Evolutionary conservation across 2,113 vertebrate genomes (phyloP), one percentile per base, ranked within the genome.

Genomic region (Anolis carolinensis): DNA sequence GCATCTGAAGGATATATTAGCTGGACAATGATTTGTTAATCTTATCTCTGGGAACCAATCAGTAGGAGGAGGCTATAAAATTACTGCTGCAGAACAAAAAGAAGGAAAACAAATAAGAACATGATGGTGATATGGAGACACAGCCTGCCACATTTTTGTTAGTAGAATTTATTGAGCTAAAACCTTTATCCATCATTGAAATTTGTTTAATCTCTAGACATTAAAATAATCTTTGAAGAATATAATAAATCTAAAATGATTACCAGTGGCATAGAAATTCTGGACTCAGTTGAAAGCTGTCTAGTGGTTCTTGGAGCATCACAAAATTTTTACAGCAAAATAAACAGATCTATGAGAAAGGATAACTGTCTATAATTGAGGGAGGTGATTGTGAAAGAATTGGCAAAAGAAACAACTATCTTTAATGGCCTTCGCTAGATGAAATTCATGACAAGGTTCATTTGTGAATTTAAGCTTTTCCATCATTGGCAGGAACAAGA

Each of bases 21-120:
- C 1, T 34, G 79, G 77, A 44, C 25, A 50, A 70, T 34, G 83
- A 87, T 44, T 83, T 86, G 81, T 70, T 80, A 89, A 65, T 88
- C 11, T 63, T 59, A 87, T 86, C 83, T 82, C 80, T 71, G 44
- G 65, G 44, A 87, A 90, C 88, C 79, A 81, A 88, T 72, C 34
- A 55, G 32, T 34, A 71, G 68, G 30, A 71, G 10, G 44, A 23
- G 36, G 34, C 34, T 72, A 20, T 5, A 75, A 76, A 48, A 67
- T 48, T 62, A 65, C 59, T 18, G 39, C 25, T n/a, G 14, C 68
- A 62, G 25, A 48, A 74, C 20, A 39, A 62, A 9, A 6, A 0
- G 5, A 68, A 81, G 0, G 7, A 81, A 81, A 81, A 50, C 36
- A n/a, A 20, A 44, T 13, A 18, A n/a, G 34, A 30, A 81, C 65